A percentile compares a stretch with the other conserved stretches of the same genome.
Evolutionary conservation across 2,113 vertebrate species (phyloP).

Genomic region (Macquaria australasica): DNA sequence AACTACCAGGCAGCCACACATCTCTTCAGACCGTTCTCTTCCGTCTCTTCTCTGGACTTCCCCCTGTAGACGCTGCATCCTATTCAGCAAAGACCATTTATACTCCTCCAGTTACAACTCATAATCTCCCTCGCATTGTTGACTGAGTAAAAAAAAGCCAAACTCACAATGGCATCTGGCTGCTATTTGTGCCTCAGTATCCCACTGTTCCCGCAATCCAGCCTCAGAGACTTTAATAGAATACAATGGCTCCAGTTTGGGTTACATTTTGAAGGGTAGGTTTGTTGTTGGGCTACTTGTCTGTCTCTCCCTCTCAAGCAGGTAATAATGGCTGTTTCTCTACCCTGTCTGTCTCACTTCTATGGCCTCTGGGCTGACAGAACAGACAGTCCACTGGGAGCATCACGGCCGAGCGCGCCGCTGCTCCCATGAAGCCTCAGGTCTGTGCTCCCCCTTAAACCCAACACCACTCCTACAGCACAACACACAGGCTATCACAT

Average conservation of each 20-base stretch:
- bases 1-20: not conserved
- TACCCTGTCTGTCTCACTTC: constrained; percentile 26
- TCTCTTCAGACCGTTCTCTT: not conserved
- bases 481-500: constrained; percentile 59
- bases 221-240: constrained; percentile 34
- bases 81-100: constrained; percentile 48
- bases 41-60: constrained; percentile 27
- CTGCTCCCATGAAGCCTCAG: constrained; percentile 35
- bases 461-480: constrained; percentile 45
- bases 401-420: not conserved
- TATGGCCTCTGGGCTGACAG: constrained; percentile 32
- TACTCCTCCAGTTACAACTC: constrained; percentile 53
- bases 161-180: constrained; percentile 52
- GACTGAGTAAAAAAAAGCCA: not conserved
- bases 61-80: not conserved
- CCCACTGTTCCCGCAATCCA: constrained; percentile 18
- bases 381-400: constrained; percentile 46
- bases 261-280: constrained; percentile 46
- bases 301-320: constrained; percentile 6
- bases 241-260: constrained; percentile 62
- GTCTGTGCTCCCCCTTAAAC: constrained; percentile 42
- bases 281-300: constrained; percentile 13
- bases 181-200: constrained; percentile 41
- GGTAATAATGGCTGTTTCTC: constrained; percentile 43
- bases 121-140: constrained; percentile 54